Evolutionary conservation across 2,113 vertebrate species (phyloP), one percentile per base, ranked within the genome.

Genomic region (Tympanuchus pallidicinctus): DNA sequence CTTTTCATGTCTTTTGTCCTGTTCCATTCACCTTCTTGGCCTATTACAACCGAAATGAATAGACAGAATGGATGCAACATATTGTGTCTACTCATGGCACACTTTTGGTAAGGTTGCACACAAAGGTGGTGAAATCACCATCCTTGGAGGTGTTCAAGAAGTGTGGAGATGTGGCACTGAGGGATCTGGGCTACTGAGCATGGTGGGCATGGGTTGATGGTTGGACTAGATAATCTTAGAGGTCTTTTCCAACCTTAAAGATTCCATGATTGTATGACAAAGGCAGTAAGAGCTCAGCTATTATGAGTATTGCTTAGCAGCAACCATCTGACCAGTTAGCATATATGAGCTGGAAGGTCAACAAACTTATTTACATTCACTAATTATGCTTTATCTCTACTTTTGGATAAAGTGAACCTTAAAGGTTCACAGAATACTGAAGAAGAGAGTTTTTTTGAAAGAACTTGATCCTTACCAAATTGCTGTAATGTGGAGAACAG

Each of bases 71-170:
- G 20, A 16, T 4, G 0, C 17, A 21, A 43, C 1, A 0, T 28
- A 59, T 18, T 5, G 13, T 70, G 16, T 40, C 50, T 0, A 0
- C 27, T 67, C 0, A 0, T n/a, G 34, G 15, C 50, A 27, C 50
- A 27, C 50, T 28, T 52, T 52, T 52, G 50, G 50, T 52, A 27
- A 52, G 50, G 50, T 14, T 52, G 50, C 50, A 25, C 25, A 27
- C 12, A 13, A 13, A 27, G 50, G 25, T 52, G 50, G 8, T 52
- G 25, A 27, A 27, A 13, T 52, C 22, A 52, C 25, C 25, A 27
- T 15, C 25, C 50, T 8, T 50, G 48, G 48, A 24, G 13, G 48
- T 50, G 48, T 50, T 27, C 25, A 52, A 52, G 50, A 52, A 52
- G 14, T 27, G 50, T 52, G 50, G 50, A 28, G 50, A 52, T 52